Evolutionary conservation across 2,888 invertebrate genomes (phyloP), one percentile per base, ranked within the genome.

Genomic region (Thymelicus acteon): DNA sequence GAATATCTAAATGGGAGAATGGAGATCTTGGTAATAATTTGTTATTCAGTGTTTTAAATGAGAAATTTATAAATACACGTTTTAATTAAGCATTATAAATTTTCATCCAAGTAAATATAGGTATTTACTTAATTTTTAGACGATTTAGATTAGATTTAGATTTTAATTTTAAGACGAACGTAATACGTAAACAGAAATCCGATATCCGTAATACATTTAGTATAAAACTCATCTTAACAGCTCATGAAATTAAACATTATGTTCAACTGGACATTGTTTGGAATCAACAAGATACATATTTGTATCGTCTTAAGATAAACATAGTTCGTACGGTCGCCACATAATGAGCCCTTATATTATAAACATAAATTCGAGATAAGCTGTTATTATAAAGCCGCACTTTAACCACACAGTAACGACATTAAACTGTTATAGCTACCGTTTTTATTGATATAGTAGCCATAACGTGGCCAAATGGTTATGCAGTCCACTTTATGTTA

Each of bases 241-340:
- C 19, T 52, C 12, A 54, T 24, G 3, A 74, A 72, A 72, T 62
- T 63, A 71, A 64, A 62, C 5, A 1, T n/a, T 0, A 12, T 24
- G 54, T 54, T 24, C 5, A 58, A 39, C 39, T 6, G 71, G 67
- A 69, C 66, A 62, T 69, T 77, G 75, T 76, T 74, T 60, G 52
- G 37, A 65, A 73, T 72, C 65, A 61, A 67, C 13, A 54, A 62
- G 70, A 58, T 60, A 73, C 73, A 75, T 75, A 75, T 76, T 74
- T 75, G 75, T 78, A 75, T 75, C 74, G 61, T 60, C 74, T 76
- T 72, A 73, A 79, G 79, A 80, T 80, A 79, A 77, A 73, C 74
- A 57, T 64, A 72, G 67, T 72, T 66, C 74, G 54, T 24, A 12
- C 54, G 24, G 54, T 39, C 39, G 39, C 58, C 39, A 74, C 67